Evolutionary conservation across 1,140 invertebrate species (phyloP).

Genomic region (Ips nitidus): DNA sequence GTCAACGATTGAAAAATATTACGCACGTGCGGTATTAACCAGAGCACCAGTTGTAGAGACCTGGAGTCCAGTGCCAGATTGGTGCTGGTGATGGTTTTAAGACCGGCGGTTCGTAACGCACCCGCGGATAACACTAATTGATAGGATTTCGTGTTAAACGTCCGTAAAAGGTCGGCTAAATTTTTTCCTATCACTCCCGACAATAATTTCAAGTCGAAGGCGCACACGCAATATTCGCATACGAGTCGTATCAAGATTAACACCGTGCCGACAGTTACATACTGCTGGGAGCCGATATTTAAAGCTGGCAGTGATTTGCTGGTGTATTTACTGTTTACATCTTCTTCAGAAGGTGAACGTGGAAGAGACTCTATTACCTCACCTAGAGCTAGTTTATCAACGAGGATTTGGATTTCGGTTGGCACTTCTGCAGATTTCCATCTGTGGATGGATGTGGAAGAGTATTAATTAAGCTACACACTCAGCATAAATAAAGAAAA

Average conservation of each 20-base stretch:
- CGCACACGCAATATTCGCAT: constrained; percentile 85
- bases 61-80: constrained; percentile 91
- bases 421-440: constrained; percentile 95
- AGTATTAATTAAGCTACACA: background rate
- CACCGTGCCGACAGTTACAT: constrained; percentile 82
- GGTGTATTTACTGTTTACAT: constrained; percentile 36
- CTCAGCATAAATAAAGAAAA: too few species aligned
- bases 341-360: constrained; percentile 40
- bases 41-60: constrained; percentile 79
- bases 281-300: constrained; percentile 77
- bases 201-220: constrained; percentile 65
- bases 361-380: constrained; percentile 50
- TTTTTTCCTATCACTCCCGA: constrained; percentile 72
- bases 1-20: constrained; percentile 64
- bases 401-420: constrained; percentile 79
- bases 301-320: constrained; percentile 57
- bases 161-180: constrained; percentile 82
- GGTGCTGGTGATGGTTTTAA: constrained; percentile 95
- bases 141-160: constrained; percentile 91
- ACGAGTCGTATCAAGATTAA: constrained; percentile 85
- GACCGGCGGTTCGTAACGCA: constrained; percentile 88
- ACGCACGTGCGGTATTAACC: constrained; percentile 72
- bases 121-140: constrained; percentile 94
- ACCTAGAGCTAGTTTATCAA: constrained; percentile 68
- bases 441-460: constrained; percentile 3